These are phyloP conservation scores for Stylophora pistillata DNA, from an alignment of 64 coral and sea anemone species.

Conservation along the genomic window DNA sequence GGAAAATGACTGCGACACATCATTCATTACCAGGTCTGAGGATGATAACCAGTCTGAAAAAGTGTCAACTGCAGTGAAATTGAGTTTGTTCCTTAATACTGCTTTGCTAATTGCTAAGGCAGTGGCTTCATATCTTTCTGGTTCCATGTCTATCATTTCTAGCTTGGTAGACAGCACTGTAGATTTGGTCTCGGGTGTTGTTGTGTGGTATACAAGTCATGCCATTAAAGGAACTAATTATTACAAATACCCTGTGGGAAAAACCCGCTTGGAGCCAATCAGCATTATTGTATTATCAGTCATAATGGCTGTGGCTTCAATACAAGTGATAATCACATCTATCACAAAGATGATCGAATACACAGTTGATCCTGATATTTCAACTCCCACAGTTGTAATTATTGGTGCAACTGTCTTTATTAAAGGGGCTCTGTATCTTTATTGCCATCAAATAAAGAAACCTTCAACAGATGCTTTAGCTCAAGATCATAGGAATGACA, in stretches of 20 bases:
- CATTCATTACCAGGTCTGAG: neutral
- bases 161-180: slow-evolving; percentile 95
- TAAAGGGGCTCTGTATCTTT: slow-evolving; percentile 83
- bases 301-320: slow-evolving; percentile 94
- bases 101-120: slow-evolving; percentile 76
- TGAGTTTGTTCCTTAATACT: slow-evolving; percentile 86
- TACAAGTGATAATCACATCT: slow-evolving; percentile 91
- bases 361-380: slow-evolving; percentile 74
- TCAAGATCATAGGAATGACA: slow-evolving; percentile 95
- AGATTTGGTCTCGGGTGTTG: slow-evolving; percentile 79
- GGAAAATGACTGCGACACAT: neutral
- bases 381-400: slow-evolving; percentile 77
- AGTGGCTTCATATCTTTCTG: slow-evolving; percentile 83
- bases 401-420: slow-evolving; percentile 69
- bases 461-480: slow-evolving; percentile 71
- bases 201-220: slow-evolving; percentile 85
- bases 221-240: slow-evolving; percentile 87
- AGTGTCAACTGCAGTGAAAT: slow-evolving; percentile 44
- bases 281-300: slow-evolving; percentile 91
- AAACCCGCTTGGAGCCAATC: slow-evolving; percentile 88
- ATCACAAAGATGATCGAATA: slow-evolving; percentile 60
- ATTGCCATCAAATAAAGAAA: slow-evolving; percentile 55
- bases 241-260: slow-evolving; percentile 92
- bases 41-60: neutral
- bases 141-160: slow-evolving; percentile 93